phyloP scores from a whole-genome alignment of 2,888 invertebrate genomes.

The Volucella inflata region DNA sequence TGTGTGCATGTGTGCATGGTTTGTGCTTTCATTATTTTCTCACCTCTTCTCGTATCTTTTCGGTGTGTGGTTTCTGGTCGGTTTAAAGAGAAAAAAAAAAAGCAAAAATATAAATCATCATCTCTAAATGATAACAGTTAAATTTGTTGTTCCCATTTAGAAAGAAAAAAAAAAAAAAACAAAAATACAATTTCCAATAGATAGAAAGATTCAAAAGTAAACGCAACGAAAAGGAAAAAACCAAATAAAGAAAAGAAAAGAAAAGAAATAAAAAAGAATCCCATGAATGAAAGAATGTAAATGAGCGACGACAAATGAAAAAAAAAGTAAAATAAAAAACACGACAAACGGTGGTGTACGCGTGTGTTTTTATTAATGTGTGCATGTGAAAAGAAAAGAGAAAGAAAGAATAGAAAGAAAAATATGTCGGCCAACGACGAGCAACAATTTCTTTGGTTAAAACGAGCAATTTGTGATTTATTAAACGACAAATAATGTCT shows the following conservation, averaged over 20 bases:
- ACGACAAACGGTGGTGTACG: conserved; percentile 12
- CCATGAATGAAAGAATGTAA: conserved; percentile 43
- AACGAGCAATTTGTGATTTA: conserved; percentile 52
- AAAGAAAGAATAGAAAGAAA: conserved; percentile 42
- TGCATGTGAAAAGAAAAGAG: conserved; percentile 36
- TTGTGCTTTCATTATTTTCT: conserved; percentile 70
- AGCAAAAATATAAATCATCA: too few species aligned
- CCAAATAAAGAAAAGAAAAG: not conserved
- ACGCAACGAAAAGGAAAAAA: conserved; percentile 11
- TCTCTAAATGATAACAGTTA: conserved; percentile 72
- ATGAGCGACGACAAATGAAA: conserved; percentile 11
- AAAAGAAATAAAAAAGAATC: conserved; percentile 36
- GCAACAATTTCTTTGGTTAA: conserved; percentile 74
- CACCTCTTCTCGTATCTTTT: conserved; percentile 48
- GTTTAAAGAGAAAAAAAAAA: conserved; percentile 69
- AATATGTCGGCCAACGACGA: conserved; percentile 72
- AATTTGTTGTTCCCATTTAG: conserved; percentile 59
- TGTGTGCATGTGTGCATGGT: conserved; percentile 39
- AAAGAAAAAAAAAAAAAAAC: conserved; percentile 55
- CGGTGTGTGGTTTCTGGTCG: conserved; percentile 28
- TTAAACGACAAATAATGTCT: conserved; percentile 43
- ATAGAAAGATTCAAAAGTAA: conserved; percentile 8
- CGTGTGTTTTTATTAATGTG: not conserved
- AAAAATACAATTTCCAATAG: conserved; percentile 72
- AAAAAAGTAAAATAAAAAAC: conserved; percentile 37